Base-by-base conservation (phyloP, 2,797 vertebrate species). In the Alca torda region DNA sequence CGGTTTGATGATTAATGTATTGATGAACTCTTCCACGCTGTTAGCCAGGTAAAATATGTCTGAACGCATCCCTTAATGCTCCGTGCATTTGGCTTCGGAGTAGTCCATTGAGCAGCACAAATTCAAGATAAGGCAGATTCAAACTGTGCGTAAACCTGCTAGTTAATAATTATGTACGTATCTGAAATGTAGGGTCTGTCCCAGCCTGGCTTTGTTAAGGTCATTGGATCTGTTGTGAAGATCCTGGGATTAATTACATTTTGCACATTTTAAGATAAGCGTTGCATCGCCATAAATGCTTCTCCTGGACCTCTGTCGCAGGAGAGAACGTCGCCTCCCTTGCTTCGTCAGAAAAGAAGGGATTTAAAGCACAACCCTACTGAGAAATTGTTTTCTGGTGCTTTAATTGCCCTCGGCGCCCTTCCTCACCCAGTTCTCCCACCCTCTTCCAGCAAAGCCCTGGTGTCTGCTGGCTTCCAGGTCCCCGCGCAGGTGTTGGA, bases 181-280 rank as follows among this genome's bases (percentile, higher is more conserved):
- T 45, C 90, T 50, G 33, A 41, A 83, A 65, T 57, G 56, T 11
- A 10, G 70, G 64, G n/a, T 7, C 24, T 31, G 30, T 63, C 41
- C 85, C 46, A 64, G 8, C 67, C 65, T 92, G 61, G 64, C 87
- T 96, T 90, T 91, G 48, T 54, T 94, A 89, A 91, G 74, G 85
- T 96, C 72, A 25, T 23, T 7, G 48, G 18, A 8, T 60, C 70
- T 50, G 39, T 82, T 77, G n/a, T 31, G 56, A 89, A 56, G 45
- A 39, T 39, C 41, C 53, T 25, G 37, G 68, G 19, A 10, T 12
- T 25, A 33, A 14, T 41, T 31, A 12, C 25, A 0, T 9, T 53
- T 60, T 33, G 56, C 37, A 16, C 30, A 0, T 53, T 68, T 59
- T n/a, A 43, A 63, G 63, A 13, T 10, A 30, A 68, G 53, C 4